Evolutionary conservation across 1,140 invertebrate species (phyloP).

Genomic region (Melitaea cinxia): DNA sequence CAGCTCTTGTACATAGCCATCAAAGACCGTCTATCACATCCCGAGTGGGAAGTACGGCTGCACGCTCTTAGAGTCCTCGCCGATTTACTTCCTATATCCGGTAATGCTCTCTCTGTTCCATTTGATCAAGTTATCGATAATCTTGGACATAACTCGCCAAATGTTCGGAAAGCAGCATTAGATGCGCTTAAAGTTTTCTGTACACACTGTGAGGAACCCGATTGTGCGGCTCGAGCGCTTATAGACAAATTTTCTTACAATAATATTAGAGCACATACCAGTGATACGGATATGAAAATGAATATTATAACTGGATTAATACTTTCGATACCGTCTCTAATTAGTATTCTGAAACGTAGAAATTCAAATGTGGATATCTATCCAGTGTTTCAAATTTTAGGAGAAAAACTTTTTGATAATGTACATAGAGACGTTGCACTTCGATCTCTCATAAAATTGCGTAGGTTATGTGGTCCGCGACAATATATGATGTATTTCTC

Average conservation of each 20-base stretch:
- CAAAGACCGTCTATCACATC: slow-evolving; percentile 86
- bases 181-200: slow-evolving; percentile 87
- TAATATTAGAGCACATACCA: slow-evolving; percentile 74
- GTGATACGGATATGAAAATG: slow-evolving; percentile 81
- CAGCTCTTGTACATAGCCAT: slow-evolving; percentile 86
- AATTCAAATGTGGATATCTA: slow-evolving; percentile 65
- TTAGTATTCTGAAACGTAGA: slow-evolving; percentile 80
- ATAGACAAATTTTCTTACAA: slow-evolving; percentile 85
- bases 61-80: slow-evolving; percentile 89
- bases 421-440: slow-evolving; percentile 86
- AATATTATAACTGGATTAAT: slow-evolving; percentile 86
- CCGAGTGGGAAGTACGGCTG: slow-evolving; percentile 90
- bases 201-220: slow-evolving; percentile 82
- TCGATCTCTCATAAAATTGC: slow-evolving; percentile 85
- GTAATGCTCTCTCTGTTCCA: slow-evolving; percentile 84
- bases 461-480: slow-evolving; percentile 84
- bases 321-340: slow-evolving; percentile 84
- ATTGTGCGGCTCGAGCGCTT: slow-evolving; percentile 83
- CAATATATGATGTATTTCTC: slow-evolving; percentile 83
- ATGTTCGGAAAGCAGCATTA: slow-evolving; percentile 88
- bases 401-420: slow-evolving; percentile 85
- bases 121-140: slow-evolving; percentile 87
- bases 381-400: slow-evolving; percentile 83
- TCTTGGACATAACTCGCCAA: slow-evolving; percentile 88
- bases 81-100: slow-evolving; percentile 87